Percentiles rank a stretch among this genome's conserved stretches.
phyloP scores from a whole-genome alignment of 2,888 invertebrate genomes.

The Marasmarcha lunaedactyla region DNA sequence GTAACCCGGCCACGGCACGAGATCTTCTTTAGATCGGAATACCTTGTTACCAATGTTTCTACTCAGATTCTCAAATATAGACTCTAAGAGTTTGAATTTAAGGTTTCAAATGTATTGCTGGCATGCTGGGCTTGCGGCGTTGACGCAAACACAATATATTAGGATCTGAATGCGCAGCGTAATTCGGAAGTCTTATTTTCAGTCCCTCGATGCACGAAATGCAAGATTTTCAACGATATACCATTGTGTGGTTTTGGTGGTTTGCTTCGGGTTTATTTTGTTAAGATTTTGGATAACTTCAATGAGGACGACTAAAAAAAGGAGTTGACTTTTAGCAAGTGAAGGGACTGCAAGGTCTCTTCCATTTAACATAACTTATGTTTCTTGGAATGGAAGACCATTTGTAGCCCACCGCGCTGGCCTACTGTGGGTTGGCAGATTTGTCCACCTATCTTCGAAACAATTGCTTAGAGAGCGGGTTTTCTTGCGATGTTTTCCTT shows the following conservation, averaged over 20 bases:
- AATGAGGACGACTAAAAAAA: no score
- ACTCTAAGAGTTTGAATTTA: background rate
- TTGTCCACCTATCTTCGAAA: no score
- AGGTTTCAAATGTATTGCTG: background rate
- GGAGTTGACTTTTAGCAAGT: no score
- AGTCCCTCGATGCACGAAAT: background rate
- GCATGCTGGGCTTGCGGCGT: background rate
- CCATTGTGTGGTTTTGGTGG: background rate
- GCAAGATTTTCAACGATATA: background rate
- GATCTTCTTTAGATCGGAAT: background rate
- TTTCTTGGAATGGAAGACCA: no score
- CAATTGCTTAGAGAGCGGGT: no score
- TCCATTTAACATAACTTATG: no score
- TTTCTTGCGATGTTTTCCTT: no score
- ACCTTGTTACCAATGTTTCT: background rate
- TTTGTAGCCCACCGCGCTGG: no score
- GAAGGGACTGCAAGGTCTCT: no score
- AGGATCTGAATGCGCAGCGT: background rate
- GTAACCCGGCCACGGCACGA: background rate
- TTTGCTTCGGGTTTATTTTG: no score
- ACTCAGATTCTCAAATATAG: background rate
- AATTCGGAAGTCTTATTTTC: background rate
- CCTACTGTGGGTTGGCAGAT: no score
- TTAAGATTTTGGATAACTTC: no score
- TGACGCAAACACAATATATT: constrained; percentile 1